Base-by-base conservation (phyloP, 2,888 invertebrate species). In the Romanomermis culicivorax region DNA sequence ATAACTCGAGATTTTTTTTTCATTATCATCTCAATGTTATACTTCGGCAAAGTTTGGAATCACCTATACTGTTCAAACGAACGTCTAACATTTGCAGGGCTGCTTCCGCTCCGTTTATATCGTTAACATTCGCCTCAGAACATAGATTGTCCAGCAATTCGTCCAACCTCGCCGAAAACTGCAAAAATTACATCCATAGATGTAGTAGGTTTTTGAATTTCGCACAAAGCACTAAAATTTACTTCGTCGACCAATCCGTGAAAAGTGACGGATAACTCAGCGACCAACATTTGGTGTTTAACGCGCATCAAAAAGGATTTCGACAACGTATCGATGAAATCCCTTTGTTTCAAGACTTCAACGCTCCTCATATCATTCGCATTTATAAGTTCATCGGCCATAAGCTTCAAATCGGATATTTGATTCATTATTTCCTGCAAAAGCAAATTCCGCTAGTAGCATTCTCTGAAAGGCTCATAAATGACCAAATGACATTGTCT, bases 241-340 rank as follows among this genome's bases (percentile, higher is more conserved):
- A 78, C 78, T 71, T 83, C 81, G 2, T 80, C 78, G 47, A 82
- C 79, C 48, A 82, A 73, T 29, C 82, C 76, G 68, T 81, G 82
- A 70, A 83, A 83, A 61, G 81, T 71, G 61, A 80, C 74, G 14
- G 83, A 82, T 17, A 80, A 81, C 58, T 81, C 80, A 42, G 83
- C 71, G 48, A 83, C 75, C 65, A 81, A 82, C 56, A 82, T 74
- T 43, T 84, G 71, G 43, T 80, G 75, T 65, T 83, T 82, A 55
- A 83, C 72, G 17, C 83, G 74, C 29, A 78, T 77, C 0, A 82
- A 82, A 66, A 83, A 83, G 64, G 80, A 81, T 56, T 81, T 77
- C 63, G 81, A 82, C 0, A 83, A 80, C 58, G 81, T 82, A 70
- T 83, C 81, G 81, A 84, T 83, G 66, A 83, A 83, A 65, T 83